A percentile compares a stretch with the other conserved stretches of the same genome.
phyloP scores from a whole-genome alignment of 2,113 vertebrate species.

The Plestiodon gilberti region DNA sequence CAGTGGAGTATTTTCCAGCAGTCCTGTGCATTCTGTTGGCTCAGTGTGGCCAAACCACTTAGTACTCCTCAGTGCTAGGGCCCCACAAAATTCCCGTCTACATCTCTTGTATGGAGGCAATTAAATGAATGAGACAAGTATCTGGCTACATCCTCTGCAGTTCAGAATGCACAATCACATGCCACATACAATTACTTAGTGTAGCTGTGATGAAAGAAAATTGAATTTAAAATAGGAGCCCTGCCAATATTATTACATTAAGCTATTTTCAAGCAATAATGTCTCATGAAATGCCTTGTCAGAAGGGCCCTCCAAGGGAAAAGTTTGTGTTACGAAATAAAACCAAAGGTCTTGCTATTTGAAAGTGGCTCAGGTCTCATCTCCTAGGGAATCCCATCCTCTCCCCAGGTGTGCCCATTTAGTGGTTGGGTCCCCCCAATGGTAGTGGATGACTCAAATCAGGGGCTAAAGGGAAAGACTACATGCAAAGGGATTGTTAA shows the following conservation, averaged over 20 bases:
- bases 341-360: background rate
- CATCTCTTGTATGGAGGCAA: background rate
- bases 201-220: slow-evolving; percentile 40
- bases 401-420: background rate
- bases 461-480: background rate
- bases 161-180: background rate
- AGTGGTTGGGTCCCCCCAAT: background rate
- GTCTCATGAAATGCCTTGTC: background rate
- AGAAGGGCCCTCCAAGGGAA: background rate
- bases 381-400: background rate
- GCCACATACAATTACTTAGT: slow-evolving; percentile 13
- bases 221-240: slow-evolving; percentile 26
- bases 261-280: slow-evolving; percentile 6
- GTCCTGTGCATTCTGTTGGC: background rate
- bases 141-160: slow-evolving; percentile 24
- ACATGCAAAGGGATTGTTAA: background rate
- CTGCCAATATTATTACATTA: slow-evolving; percentile 25
- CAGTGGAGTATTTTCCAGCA: background rate
- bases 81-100: slow-evolving; percentile 13
- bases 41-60: slow-evolving; percentile 33
- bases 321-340: background rate
- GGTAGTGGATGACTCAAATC: background rate
- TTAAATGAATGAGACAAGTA: background rate
- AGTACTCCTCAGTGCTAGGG: slow-evolving; percentile 12
- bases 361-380: background rate